Evolutionary conservation across 2,888 invertebrate genomes (phyloP).

Genomic region (Tetragnatha montana): DNA sequence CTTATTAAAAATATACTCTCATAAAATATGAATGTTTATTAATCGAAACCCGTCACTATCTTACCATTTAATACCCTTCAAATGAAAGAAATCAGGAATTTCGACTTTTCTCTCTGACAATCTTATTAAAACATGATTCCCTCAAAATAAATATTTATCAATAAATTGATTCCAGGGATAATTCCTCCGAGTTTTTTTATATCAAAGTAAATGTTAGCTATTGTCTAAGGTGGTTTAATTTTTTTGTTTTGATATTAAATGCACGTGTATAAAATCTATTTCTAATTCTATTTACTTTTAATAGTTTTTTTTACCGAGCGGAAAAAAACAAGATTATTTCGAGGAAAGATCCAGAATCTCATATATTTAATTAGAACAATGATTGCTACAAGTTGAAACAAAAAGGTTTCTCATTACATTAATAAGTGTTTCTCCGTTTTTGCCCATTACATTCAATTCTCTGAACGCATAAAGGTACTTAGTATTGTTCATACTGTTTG

Average conservation of each 20-base stretch:
- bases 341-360: not conserved
- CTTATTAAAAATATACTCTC: too few relatives aligned
- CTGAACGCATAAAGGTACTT: not conserved
- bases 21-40: too few relatives aligned
- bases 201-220: not conserved
- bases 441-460: not conserved
- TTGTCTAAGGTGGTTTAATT: not conserved
- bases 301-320: not conserved
- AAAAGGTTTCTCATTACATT: not conserved
- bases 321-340: not conserved
- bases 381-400: not conserved
- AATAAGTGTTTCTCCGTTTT: not conserved
- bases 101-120: too few relatives aligned
- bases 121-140: too few relatives aligned
- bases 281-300: not conserved
- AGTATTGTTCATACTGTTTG: not conserved
- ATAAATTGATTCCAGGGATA: not conserved
- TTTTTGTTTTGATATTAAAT: not conserved
- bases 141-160: not conserved
- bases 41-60: too few relatives aligned
- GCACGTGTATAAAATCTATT: not conserved
- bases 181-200: not conserved
- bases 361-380: not conserved
- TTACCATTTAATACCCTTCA: too few relatives aligned
- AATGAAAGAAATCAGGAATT: too few relatives aligned